Base-by-base conservation (phyloP, 1,140 invertebrate species). In the Cherax quadricarinatus region DNA sequence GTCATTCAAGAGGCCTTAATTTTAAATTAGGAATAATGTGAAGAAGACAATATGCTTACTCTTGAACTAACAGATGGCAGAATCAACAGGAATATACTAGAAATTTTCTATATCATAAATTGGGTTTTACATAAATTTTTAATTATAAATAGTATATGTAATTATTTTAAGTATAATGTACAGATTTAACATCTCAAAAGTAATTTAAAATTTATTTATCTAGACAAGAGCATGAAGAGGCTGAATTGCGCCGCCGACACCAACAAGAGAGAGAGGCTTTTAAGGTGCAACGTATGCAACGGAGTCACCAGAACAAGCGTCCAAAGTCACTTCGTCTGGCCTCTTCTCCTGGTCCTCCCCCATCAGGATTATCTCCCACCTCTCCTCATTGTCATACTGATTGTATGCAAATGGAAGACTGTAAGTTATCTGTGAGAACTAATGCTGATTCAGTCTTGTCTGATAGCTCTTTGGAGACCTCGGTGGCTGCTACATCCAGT, bases 201-300 rank as follows among this genome's bases (percentile, higher is more conserved):
- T 57, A 57, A 57, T 57, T 57, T 10, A 1, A 10, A 57, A 10
- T 57, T 10, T 57, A 75, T 75, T 75, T 81, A 41, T 41, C 1
- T 70, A 91, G 90, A 78, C 90, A 91, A 79, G 90, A 91, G 30
- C 75, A 81, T 51, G 90, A 91, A 75, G 90, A 91, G 30, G 90
- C 85, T 78, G 90, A 91, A 48, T 73, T 91, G 73, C 75, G 90
- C 4, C 84, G 84, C 60, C 73, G 84, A n/a, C 90, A 91, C 78
- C 90, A 91, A 53, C 84, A 91, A 18, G 90, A 91, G 78, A 49
- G 90, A 16, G 90, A 91, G 75, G 84, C 90, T 60, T 91, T 73
- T 24, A 91, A 81, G 83, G 41, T 91, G 30, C 90, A 48, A 48
- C 83, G 90, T 14, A 41, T 81, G 48, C 90, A 86, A 53, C 90